Percentiles rank a stretch among this genome's conserved stretches.
Conservation (phyloP, 37 sponge, comb jelly and placozoan species). For the Oopsacas minuta region DNA sequence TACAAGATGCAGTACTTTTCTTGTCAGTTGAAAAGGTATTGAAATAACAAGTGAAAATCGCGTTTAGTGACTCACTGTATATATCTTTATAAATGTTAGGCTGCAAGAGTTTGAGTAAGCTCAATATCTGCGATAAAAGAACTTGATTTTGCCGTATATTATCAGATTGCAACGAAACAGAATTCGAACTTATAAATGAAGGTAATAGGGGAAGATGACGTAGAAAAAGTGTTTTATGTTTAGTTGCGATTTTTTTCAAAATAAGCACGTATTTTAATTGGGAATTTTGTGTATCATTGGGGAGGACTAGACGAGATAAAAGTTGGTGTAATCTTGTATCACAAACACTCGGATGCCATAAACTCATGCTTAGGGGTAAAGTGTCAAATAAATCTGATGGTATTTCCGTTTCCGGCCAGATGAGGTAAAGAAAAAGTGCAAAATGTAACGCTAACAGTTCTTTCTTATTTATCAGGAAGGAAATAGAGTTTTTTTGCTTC, state of each 20-base stretch:
- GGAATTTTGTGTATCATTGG: not conserved
- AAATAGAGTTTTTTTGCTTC: not conserved
- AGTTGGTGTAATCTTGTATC: constrained; percentile 12
- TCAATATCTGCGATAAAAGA: not conserved
- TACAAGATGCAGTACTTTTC: not conserved
- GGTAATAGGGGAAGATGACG: constrained; percentile 8
- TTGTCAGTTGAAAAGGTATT: not conserved
- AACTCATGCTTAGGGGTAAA: not conserved
- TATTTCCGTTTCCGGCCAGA: not conserved
- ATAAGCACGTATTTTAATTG: not conserved
- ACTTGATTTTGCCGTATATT: constrained; percentile 8
- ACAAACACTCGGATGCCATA: constrained; percentile 13
- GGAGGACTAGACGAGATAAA: not conserved
- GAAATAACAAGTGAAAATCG: constrained; percentile 8
- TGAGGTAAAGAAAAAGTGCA: constrained; percentile 1
- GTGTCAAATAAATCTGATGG: not conserved
- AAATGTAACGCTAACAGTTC: constrained; percentile 5
- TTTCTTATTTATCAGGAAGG: not conserved
- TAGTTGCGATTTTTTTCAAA: not conserved
- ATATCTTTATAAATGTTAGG: constrained; percentile 1
- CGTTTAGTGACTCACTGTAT: not conserved
- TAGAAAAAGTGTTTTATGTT: not conserved
- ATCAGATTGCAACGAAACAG: not conserved
- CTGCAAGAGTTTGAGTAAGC: not conserved
- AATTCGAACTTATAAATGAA: constrained; percentile 3